Evolutionary conservation across 2,113 vertebrate genomes (phyloP), one percentile per base, ranked within the genome.

Genomic region (Trichomycterus rosablanca): DNA sequence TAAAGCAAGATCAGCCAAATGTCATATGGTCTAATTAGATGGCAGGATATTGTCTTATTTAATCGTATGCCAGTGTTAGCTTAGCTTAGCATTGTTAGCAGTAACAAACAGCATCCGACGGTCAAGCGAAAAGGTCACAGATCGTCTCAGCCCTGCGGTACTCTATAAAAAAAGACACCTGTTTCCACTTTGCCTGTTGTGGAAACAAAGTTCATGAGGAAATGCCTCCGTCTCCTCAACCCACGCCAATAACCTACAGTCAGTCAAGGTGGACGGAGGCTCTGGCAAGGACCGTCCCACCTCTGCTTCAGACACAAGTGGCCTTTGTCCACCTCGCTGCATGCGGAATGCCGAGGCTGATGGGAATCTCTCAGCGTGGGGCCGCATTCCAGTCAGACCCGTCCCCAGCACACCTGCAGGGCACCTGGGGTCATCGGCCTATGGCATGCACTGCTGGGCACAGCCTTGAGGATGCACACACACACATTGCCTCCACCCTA

Each of bases 381-480:
- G 62, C 65, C 71, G 71, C 80, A 79, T 80, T 83, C 76, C 81
- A 72, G 58, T 68, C 76, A 67, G 64, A n/a, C 46, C 63, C 32
- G 72, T 66, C 66, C 77, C 68, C 62, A 18, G 68, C 83, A 84
- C 84, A 88, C 85, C 86, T 87, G 85, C 78, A 81, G 83, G 78
- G 82, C 77, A 81, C 80, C 83, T 79, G 84, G 81, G 85, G 83
- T 83, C 78, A 83, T 37, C 46, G 10, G 59, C 40, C 62, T 66
- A 54, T 64, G 32, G 15, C 54, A 63, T 12, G 72, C 72, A 66
- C 61, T 58, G 40, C 72, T 74, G 59, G 53, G 22, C 43, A 73
- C 40, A 70, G 52, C 51, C 50, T 30, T 56, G 0, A 7, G 18
- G 18, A 40, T 26, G 19, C 4, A 44, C 43, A 42, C 35, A 44